These are phyloP conservation scores for Brachyistius frenatus DNA, from an alignment of 2,113 vertebrate species.

Conservation along the genomic window DNA sequence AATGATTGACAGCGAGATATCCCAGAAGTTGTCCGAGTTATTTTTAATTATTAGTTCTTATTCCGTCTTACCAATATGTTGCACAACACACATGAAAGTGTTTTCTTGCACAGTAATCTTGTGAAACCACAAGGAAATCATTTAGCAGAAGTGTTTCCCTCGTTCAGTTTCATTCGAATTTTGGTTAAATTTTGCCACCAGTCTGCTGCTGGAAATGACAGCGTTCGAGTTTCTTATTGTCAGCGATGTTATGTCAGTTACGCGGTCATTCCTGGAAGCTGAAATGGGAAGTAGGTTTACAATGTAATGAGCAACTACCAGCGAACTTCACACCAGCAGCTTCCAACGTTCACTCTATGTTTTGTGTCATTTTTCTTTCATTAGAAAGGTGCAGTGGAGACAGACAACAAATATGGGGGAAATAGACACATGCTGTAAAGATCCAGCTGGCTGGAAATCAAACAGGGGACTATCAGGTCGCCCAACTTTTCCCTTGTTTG, in stretches of 20 bases:
- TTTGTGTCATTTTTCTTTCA: no score
- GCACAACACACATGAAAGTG: slow-evolving; percentile 44
- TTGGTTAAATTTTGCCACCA: not conserved
- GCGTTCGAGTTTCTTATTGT: slow-evolving; percentile 6
- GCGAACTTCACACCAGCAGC: not conserved
- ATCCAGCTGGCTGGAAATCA: no score
- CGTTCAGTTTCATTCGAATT: slow-evolving; percentile 34
- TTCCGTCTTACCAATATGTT: slow-evolving; percentile 31
- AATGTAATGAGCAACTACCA: not conserved
- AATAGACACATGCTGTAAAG: no score
- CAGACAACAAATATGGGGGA: no score
- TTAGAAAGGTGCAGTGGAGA: no score
- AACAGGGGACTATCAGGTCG: no score
- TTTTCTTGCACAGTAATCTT: slow-evolving; percentile 48
- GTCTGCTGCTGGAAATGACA: not conserved
- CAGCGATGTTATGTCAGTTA: slow-evolving; percentile 16
- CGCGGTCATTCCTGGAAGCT: slow-evolving; percentile 41
- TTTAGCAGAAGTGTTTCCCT: slow-evolving; percentile 65
- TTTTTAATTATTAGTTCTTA: slow-evolving; percentile 29
- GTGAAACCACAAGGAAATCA: slow-evolving; percentile 28
- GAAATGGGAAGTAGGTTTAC: not conserved
- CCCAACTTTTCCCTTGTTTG: not conserved
- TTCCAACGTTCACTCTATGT: no score
- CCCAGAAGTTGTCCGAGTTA: slow-evolving; percentile 17
- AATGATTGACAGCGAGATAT: slow-evolving; percentile 48